These are phyloP conservation scores for Rhineura floridana DNA, from an alignment of 2,113 vertebrate species.

Conservation along the genomic window DNA sequence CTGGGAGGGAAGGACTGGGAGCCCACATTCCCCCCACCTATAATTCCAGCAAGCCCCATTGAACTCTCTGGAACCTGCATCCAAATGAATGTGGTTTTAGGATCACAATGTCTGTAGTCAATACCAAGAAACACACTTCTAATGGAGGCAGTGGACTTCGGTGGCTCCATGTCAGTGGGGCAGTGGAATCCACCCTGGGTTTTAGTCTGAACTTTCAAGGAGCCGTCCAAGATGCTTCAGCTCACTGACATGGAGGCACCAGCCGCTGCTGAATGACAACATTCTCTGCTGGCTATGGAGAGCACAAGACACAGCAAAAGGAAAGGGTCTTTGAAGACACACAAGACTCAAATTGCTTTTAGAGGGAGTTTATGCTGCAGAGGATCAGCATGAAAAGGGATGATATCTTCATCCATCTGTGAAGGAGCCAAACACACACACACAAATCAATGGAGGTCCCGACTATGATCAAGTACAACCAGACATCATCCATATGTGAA, in stretches of 20 bases:
- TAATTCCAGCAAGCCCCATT: neutral
- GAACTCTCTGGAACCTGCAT: neutral
- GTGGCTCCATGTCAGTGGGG: too few relatives aligned
- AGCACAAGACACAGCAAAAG: neutral
- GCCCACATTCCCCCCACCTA: neutral
- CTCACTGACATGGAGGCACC: too few relatives aligned
- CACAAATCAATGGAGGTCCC: neutral
- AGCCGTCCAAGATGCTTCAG: too few relatives aligned
- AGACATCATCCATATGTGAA: constrained; percentile 5
- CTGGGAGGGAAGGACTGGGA: neutral
- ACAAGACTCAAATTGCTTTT: neutral
- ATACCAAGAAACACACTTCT: neutral
- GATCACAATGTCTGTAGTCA: neutral
- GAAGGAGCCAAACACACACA: neutral
- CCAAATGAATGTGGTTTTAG: neutral
- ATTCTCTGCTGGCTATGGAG: neutral
- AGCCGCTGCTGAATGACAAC: neutral
- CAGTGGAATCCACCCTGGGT: too few relatives aligned
- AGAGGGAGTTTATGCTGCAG: neutral
- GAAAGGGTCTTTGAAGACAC: neutral
- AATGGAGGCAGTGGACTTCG: too few relatives aligned
- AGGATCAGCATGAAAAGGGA: neutral
- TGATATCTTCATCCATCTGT: neutral
- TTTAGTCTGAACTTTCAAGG: too few relatives aligned
- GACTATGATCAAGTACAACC: constrained; percentile 2